Evolutionary conservation across 2,797 vertebrate genomes (phyloP), one percentile per base, ranked within the genome.

Genomic region (Centroberyx gerrardi): DNA sequence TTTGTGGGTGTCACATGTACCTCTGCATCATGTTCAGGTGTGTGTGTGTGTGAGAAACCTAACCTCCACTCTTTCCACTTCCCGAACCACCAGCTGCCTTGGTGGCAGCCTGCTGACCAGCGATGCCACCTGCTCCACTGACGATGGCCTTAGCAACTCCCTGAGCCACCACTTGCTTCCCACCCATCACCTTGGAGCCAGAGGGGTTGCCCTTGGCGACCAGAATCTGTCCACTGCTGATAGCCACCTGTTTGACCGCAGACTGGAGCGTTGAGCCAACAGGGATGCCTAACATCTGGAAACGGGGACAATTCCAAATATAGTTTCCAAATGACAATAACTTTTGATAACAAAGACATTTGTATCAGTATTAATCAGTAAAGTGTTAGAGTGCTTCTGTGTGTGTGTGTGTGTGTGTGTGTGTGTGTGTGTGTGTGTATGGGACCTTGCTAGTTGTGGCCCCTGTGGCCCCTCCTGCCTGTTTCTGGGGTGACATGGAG

Each of bases 131-230:
- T 0, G 96, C 93, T 83, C 96, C 96, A 17, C 97, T 99, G 86
- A 99, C 97, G 0, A 99, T 96, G 77, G 98, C 98, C 92, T 99
- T 99, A 78, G 98, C 98, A 5, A 99, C 97, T 71, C 98, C 98
- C 94, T 99, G 98, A 71, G 97, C 97, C 87, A 99, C 93, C 80
- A 99, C 97, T 88, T 99, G 98, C 88, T 99, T 99, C 5, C 96
- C 96, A 7, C 96, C 96, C 88, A 98, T 95, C 81, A 97, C 95
- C 90, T 99, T 99, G 72, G 97, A 93, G 31, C 95, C 95, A 0
- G 96, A 95, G 36, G 97, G 95, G 90, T 93, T 94, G 66, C 97
- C 95, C 90, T 99, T 99, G 77, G 98, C 96, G 15, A 99, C 98
- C 33, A 99, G 94, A 83, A 99, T 98, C 88, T 99, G 98, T 36